Base-by-base conservation (phyloP, 2,797 vertebrate species). In the Vultur gryphus region DNA sequence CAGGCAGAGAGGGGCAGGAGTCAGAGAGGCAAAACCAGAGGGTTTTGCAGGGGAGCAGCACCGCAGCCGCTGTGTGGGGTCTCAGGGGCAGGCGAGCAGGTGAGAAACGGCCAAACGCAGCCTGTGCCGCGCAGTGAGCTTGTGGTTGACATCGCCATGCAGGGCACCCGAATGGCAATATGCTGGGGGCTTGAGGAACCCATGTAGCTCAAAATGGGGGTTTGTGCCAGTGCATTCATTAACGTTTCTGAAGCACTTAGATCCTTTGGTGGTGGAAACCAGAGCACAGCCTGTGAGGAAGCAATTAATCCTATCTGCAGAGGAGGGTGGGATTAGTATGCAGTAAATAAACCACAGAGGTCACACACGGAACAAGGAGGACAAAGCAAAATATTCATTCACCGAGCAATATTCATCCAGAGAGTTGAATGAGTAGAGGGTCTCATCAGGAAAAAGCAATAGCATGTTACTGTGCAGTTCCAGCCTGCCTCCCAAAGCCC, bases 41-140 rank as follows among this genome's bases (percentile, higher is more conserved):
- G 35, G 9, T 11, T 46, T 46, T 37, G 43, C 46, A 23, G 33
- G 55, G 49, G 15, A 66, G 78, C 81, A 39, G 70, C 82, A 5
- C 19, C 0, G 0, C 35, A 33, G 58, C 16, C 4, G 0, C 37
- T 4, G 23, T 0, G 1, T 3, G 4, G 35, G 48, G 20, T 29
- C 43, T 41, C 0, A 0, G 39, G 59, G 8, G 18, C 29, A 1
- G 44, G 29, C 4, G 4, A 16, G 20, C 3, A 4, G 41, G 57
- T 69, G 41, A 16, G 64, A 35, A 54, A 2, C 0, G 0, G 65
- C 52, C 71, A 25, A 18, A 16, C 6, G 9, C 62, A 59, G 92
- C 62, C 70, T 8, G 3, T 49, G 72, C 64, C 2, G 0, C 1
- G 1, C 2, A 1, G 31, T 17, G 37, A 58, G 67, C 66, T 10